phyloP scores from a whole-genome alignment of 2,888 invertebrate species.

The Taenaris catops region DNA sequence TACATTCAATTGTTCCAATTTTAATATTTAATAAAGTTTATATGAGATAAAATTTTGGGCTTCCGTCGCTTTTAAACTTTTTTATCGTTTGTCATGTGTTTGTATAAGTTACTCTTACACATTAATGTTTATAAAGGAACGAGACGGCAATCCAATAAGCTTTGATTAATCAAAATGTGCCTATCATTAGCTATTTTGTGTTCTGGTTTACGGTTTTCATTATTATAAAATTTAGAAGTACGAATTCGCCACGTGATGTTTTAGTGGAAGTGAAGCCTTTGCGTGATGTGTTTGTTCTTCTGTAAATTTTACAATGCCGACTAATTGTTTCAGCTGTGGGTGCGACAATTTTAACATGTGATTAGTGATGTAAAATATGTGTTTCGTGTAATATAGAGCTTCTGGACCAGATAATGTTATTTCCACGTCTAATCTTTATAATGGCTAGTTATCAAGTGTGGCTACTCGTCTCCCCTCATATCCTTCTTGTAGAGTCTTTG shows the following conservation, averaged over 20 bases:
- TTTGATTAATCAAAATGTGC: constrained; percentile 26
- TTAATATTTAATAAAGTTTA: constrained; percentile 22
- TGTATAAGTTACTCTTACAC: constrained; percentile 14
- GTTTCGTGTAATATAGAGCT: too few relatives aligned
- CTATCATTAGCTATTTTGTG: constrained; percentile 27
- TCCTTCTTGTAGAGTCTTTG: too few relatives aligned
- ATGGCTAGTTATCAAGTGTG: too few relatives aligned
- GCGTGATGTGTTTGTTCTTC: constrained; percentile 4
- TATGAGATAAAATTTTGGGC: constrained; percentile 12
- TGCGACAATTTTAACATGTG: not conserved
- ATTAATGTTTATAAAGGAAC: constrained; percentile 28
- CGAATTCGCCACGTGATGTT: constrained; percentile 9
- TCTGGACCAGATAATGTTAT: too few relatives aligned
- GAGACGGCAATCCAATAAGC: constrained; percentile 39
- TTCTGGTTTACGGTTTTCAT: constrained; percentile 28
- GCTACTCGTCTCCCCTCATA: too few relatives aligned
- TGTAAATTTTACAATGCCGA: not conserved
- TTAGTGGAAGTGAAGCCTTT: not conserved
- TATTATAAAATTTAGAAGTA: constrained; percentile 2
- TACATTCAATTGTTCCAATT: too few relatives aligned
- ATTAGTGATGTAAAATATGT: not conserved
- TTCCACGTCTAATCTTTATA: too few relatives aligned
- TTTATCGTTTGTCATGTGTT: not conserved
- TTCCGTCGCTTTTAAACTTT: not conserved
- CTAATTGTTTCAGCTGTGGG: not conserved